Base-by-base conservation (phyloP, 2,113 vertebrate species). In the Hyperopisus bebe region DNA sequence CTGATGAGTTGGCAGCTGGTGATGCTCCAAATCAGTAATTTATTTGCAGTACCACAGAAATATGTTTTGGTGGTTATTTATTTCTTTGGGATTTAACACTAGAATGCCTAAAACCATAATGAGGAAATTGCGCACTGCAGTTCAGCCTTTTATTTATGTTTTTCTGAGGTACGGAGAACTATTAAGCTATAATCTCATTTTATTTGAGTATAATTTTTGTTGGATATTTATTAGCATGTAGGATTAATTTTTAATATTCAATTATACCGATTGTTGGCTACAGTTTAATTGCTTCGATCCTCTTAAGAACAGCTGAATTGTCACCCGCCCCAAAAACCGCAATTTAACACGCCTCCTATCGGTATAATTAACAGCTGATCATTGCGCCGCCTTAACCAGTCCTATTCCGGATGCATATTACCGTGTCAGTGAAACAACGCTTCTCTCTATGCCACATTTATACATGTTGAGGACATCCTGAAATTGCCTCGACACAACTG, bases 1-100 rank as follows among this genome's bases (percentile, higher is more conserved):
- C 21, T 84, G 82, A 84, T 92, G 92, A 92, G 91, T 50, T 93
- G 90, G 91, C 90, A 91, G 83, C 89, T 91, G 92, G 88, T 91
- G 21, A 51, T 90, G 89, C 70, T 92, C 91, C 90, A 92, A 39
- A 89, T 89, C 82, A 9, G 77, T 82, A 70, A 70, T 24, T 44
- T 44, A 19, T 39, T 42, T 82, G 35, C 39, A 82, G 7, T 44
- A 24, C 15, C 39, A 82, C 44, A 47, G 44, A 24, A 47, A 84
- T 46, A 4, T 24, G 39, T 24, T 47, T 84, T 3, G 44, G 44
- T 17, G 21, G 82, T 19, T n/a, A 24, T 47, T 84, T 84, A 44
- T 84, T 84, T 47, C 8, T 47, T 84, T 42, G 15, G 44, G 44
- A 46, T 47, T 46, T 47, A 46, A 47, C 44, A 80, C 35, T 39